Evolutionary conservation across 2,888 invertebrate species (phyloP), one percentile per base, ranked within the genome.

Genomic region (Drosophila tanythrix): DNA sequence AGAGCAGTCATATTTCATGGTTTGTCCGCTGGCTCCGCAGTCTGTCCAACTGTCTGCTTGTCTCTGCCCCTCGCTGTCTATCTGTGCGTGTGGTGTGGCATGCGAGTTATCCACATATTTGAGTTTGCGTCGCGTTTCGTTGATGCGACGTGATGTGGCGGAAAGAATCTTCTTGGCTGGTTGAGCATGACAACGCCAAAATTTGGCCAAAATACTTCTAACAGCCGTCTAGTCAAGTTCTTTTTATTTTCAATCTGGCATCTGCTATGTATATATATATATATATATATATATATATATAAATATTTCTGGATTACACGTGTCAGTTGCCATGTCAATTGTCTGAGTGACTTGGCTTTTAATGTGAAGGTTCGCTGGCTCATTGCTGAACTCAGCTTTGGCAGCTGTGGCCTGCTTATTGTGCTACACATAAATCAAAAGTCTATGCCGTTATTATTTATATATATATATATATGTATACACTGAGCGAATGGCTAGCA

Each of bases 291-390:
- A 43, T 52, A 31, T 7, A 31, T 40, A 11, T 25, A 38, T 40
- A 40, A 62, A 66, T 66, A 67, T 48, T 81, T 70, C 64, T 59
- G 66, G 74, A 76, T 87, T 87, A 87, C 90, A 90, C 82, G 89
- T 90, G 90, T 89, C 90, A 76, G 74, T 79, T 80, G 75, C 73
- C 89, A 84, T 84, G 87, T 89, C 90, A 90, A 90, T 80, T 87
- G 88, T 71, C 66, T 68, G 89, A 76, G 74, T 85, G 80, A 84
- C 65, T 73, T 77, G 73, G 50, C 62, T 50, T 56, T 63, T 72
- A 77, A 81, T 68, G 78, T 59, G 35, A n/a, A 31, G 35, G 36
- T 36, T 33, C 27, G 31, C n/a, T 43, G 48, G 21, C 18, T 31
- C 33, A 7, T 35, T 40, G 61, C 38, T 38, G 36, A 57, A 56